Percentiles rank a stretch among this genome's conserved stretches.
Evolutionary conservation across 2,113 vertebrate genomes (phyloP).

Genomic region (Notarius lentiginosus): DNA sequence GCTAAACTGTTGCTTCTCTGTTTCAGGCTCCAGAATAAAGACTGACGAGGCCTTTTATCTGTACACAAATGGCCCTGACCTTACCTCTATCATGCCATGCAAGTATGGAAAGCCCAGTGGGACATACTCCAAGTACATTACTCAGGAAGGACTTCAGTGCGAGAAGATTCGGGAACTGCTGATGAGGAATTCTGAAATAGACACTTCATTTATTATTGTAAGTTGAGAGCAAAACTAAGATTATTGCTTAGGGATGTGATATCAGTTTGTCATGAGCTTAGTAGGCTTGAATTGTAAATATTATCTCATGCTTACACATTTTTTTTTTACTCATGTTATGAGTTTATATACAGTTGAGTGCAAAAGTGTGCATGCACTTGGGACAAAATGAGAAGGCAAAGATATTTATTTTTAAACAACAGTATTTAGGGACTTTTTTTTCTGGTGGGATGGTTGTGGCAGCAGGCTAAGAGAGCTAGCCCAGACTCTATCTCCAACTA

Average conservation of each 20-base stretch:
- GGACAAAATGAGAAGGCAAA: not conserved
- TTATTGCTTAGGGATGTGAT: not conserved
- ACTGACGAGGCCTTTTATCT: constrained; percentile 90
- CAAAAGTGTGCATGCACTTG: not conserved
- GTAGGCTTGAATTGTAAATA: not conserved
- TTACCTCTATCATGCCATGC: constrained; percentile 93
- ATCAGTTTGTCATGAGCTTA: not conserved
- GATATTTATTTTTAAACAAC: not conserved
- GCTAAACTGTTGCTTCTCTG: constrained; percentile 40
- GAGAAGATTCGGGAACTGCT: constrained; percentile 85
- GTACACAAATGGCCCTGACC: constrained; percentile 87
- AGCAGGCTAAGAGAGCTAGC: not conserved
- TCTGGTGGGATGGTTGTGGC: not conserved
- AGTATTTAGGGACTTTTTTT: not conserved
- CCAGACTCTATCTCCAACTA: not conserved
- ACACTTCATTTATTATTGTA: constrained; percentile 84
- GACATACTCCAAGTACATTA: constrained; percentile 87
- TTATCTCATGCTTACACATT: not conserved
- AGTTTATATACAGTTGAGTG: not conserved
- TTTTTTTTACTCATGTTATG: not conserved
- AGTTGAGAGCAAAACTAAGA: constrained; percentile 59
- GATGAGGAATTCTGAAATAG: constrained; percentile 83
- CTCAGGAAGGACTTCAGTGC: constrained; percentile 84
- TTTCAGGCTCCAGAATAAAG: constrained; percentile 84
- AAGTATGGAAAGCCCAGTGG: constrained; percentile 82